phyloP scores from a whole-genome alignment of 2,797 vertebrate genomes.

The Coilia nasus region DNA sequence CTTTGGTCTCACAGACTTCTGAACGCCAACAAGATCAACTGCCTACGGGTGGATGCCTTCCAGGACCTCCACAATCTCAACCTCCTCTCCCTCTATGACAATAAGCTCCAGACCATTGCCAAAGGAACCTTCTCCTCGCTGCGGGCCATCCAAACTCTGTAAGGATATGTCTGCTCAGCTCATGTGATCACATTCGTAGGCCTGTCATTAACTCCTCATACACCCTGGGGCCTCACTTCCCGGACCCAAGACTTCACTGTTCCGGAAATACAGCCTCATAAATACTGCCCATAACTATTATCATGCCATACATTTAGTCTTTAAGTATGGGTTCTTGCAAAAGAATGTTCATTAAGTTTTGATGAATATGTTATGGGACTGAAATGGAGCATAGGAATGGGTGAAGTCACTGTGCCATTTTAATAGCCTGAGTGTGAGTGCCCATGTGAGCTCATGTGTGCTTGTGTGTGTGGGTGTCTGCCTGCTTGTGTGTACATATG shows the following conservation, averaged over 20 bases:
- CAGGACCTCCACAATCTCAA: constrained; percentile 97
- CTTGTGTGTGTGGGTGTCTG: constrained; percentile 15
- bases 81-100: constrained; percentile 95
- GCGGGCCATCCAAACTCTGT: constrained; percentile 94
- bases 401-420: constrained; percentile 17
- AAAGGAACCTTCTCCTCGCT: constrained; percentile 96
- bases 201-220: constrained; percentile 9
- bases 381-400: not conserved
- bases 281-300: constrained; percentile 15
- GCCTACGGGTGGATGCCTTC: constrained; percentile 95
- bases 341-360: not conserved
- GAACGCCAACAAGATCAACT: constrained; percentile 98
- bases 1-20: constrained; percentile 82
- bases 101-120: constrained; percentile 96
- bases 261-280: not conserved
- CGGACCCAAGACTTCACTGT: constrained; percentile 1
- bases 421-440: not conserved
- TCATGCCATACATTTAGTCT: constrained; percentile 1
- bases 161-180: constrained; percentile 56
- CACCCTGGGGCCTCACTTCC: not conserved
- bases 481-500: not conserved
- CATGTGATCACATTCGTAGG: not conserved
- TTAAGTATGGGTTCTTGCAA: not conserved
- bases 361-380: not conserved
- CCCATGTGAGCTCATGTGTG: not conserved